Base-by-base conservation (phyloP, 1,140 invertebrate genomes). In the Solenopsis fugax region DNA sequence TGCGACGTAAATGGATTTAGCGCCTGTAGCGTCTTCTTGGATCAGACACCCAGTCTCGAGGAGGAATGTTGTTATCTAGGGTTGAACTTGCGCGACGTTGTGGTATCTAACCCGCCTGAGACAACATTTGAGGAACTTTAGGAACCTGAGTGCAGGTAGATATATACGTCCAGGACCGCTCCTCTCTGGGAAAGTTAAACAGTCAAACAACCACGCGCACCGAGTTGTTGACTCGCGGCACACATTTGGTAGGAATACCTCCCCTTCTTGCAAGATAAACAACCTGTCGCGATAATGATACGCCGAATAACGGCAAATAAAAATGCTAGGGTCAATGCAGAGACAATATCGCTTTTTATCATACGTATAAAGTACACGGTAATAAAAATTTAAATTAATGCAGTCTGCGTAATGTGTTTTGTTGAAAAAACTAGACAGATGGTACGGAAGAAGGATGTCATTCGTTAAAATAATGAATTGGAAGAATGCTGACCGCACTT, bases 101-200 rank as follows among this genome's bases (percentile, higher is more conserved):
- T 77, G 88, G 92, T 93, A 93, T 94, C 93, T 94, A 95, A 93
- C 93, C 91, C 92, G 92, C 78, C 90, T 94, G 92, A 92, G 93
- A 94, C 91, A 95, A 95, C 93, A 94, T 94, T 94, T 92, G 91
- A 92, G 87, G 80, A 89, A 91, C 89, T 88, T 90, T 91, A 92
- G 93, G 91, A 91, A 60, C 85, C 78, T 86, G 85, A 87, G 87
- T 80, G 91, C 91, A 94, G 93, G 93, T 93, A 93, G 92, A 91
- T 91, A 92, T 87, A 87, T 69, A 77, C 82, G 76, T 71, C 13
- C 87, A 80, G 88, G 75, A 90, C 87, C 92, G 91, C 88, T 88
- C 88, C 89, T 91, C 88, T 86, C 84, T 95, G 95, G 94, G 95
- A 95, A 95, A 95, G 94, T 95, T 90, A 95, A 95, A 95, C 94